These are phyloP conservation scores for Hydrocynus forskahlii DNA, from an alignment of 2,797 vertebrate species.

Conservation along the genomic window DNA sequence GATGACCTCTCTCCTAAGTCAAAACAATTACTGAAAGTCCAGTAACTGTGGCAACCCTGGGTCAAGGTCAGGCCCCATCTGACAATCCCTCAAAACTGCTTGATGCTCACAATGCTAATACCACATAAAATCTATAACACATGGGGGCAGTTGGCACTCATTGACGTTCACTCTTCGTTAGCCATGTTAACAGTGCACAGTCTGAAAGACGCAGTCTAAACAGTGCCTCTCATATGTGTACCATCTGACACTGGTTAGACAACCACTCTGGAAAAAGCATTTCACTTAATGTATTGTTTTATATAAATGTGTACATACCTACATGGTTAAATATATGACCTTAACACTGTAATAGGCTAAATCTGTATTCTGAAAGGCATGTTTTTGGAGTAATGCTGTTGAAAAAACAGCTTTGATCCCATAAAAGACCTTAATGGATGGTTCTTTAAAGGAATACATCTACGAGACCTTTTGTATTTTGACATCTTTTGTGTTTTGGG, in stretches of 20 bases:
- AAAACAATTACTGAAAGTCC: not conserved
- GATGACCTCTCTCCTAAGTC: not conserved
- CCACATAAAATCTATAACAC: not conserved
- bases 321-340: not conserved
- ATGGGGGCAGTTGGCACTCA: not conserved
- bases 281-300: not conserved
- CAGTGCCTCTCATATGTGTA: not conserved
- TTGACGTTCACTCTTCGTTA: not conserved
- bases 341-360: not conserved
- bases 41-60: not conserved
- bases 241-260: conserved; percentile 2
- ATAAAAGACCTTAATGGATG: no score
- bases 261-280: not conserved
- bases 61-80: not conserved
- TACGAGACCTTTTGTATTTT: no score
- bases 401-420: no score
- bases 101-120: not conserved
- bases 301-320: not conserved
- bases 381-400: no score
- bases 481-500: no score
- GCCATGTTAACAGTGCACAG: not conserved
- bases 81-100: not conserved
- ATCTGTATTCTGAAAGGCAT: not conserved
- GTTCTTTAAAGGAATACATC: no score
- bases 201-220: not conserved